These are phyloP conservation scores for Zhuqinia jingwanae DNA, from an alignment of 2,888 invertebrate species.

Conservation along the genomic window DNA sequence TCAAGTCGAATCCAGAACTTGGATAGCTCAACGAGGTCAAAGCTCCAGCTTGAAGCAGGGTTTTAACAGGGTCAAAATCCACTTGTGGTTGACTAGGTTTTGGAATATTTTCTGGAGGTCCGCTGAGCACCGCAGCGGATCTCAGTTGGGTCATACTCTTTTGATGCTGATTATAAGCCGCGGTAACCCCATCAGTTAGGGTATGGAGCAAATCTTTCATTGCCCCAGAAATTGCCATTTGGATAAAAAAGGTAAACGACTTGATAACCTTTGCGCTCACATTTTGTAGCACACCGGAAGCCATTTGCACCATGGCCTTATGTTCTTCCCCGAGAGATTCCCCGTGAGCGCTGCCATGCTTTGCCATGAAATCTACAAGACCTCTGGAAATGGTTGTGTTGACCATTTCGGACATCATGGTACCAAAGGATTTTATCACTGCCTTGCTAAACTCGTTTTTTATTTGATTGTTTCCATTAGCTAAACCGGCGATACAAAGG, in stretches of 20 bases:
- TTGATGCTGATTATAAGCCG: constrained; percentile 57
- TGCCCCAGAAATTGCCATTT: constrained; percentile 71
- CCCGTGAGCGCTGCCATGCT: constrained; percentile 48
- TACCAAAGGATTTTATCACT: constrained; percentile 65
- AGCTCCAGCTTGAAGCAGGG: constrained; percentile 63
- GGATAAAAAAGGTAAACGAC: constrained; percentile 68
- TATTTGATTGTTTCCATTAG: constrained; percentile 1
- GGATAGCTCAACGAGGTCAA: constrained; percentile 56
- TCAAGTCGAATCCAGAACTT: constrained; percentile 60
- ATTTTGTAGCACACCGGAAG: constrained; percentile 52
- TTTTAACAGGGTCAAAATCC: constrained; percentile 62
- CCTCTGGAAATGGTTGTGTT: constrained; percentile 69
- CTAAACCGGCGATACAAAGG: constrained; percentile 50
- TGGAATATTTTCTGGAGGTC: constrained; percentile 49
- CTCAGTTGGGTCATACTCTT: constrained; percentile 53
- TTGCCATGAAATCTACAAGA: constrained; percentile 60
- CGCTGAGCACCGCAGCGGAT: constrained; percentile 24
- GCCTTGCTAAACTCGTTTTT: constrained; percentile 65
- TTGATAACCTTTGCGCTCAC: constrained; percentile 69
- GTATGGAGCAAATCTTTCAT: constrained; percentile 61
- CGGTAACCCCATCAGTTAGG: constrained; percentile 59
- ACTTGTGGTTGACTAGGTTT: constrained; percentile 66
- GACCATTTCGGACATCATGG: constrained; percentile 72
- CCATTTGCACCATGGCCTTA: constrained; percentile 67
- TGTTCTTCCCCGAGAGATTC: constrained; percentile 63